phyloP scores from a whole-genome alignment of 2,797 vertebrate genomes.

The Oophaga sylvatica region DNA sequence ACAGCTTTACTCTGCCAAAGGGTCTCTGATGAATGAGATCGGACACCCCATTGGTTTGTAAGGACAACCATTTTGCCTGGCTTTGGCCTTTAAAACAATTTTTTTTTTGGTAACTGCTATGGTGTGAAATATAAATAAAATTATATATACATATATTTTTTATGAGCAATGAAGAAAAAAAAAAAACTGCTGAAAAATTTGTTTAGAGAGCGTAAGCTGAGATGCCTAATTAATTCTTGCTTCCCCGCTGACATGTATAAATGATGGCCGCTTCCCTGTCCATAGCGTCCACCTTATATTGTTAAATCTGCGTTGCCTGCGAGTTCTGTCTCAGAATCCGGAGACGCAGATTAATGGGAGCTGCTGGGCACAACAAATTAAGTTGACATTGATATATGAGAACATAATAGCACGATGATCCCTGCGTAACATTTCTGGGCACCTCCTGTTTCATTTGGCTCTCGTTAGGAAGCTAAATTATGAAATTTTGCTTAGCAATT shows the following conservation, averaged over 20 bases:
- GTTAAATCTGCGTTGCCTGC: constrained; percentile 74
- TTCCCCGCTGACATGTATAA: constrained; percentile 43
- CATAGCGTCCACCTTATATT: constrained; percentile 72
- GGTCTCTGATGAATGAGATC: background rate
- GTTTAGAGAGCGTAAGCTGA: constrained; percentile 29
- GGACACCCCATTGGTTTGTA: background rate
- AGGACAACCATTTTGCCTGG: background rate
- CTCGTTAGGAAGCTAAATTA: constrained; percentile 91
- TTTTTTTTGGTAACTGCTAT: background rate
- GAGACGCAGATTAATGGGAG: constrained; percentile 94
- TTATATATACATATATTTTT: background rate
- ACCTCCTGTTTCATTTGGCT: constrained; percentile 86
- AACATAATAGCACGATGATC: constrained; percentile 85
- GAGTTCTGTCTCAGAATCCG: constrained; percentile 84
- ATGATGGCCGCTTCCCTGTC: constrained; percentile 60
- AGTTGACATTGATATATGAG: constrained; percentile 97
- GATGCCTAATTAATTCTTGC: constrained; percentile 54
- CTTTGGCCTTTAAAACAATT: background rate
- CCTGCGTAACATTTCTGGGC: constrained; percentile 79
- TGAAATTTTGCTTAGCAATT: constrained; percentile 88
- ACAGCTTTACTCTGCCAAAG: background rate
- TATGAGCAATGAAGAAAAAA: background rate
- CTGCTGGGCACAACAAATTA: constrained; percentile 96
- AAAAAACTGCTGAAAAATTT: constrained; percentile 26
- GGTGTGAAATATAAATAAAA: constrained; percentile 13